Conservation (phyloP, 2,113 vertebrate species). For the Psittacula cyanocephala region DNA sequence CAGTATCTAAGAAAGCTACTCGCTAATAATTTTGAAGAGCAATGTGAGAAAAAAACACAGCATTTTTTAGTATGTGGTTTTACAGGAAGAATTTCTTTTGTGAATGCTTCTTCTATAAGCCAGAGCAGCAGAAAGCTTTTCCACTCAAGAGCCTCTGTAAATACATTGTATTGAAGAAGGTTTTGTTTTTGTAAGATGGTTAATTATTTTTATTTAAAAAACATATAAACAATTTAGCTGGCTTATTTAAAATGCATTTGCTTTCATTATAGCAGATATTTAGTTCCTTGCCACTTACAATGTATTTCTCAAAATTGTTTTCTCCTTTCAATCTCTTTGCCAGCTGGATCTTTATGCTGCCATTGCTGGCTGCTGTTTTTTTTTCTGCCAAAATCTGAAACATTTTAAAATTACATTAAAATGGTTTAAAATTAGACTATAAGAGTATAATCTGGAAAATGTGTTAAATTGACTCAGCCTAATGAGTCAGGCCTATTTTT, state of each 20-base stretch:
- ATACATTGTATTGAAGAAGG: background rate
- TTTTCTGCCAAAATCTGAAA: constrained; percentile 22
- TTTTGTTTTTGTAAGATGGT: background rate
- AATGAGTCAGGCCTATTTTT: constrained; percentile 1
- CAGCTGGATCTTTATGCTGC: constrained; percentile 17
- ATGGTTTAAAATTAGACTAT: constrained; percentile 32
- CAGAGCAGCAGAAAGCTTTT: constrained; percentile 35
- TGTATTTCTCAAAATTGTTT: constrained; percentile 21
- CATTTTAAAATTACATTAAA: background rate
- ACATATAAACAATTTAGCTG: constrained; percentile 1
- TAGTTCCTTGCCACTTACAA: background rate
- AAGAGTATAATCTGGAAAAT: constrained; percentile 12
- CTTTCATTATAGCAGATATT: constrained; percentile 2
- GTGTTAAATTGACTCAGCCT: background rate
- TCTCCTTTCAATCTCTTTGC: constrained; percentile 19
- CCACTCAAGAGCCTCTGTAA: background rate
- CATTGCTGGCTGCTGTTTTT: background rate
- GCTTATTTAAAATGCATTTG: constrained; percentile 44
- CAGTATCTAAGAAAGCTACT: background rate
- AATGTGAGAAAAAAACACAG: background rate
- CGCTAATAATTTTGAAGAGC: background rate
- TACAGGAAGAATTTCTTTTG: constrained; percentile 5
- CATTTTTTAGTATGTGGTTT: background rate
- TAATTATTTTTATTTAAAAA: constrained; percentile 38
- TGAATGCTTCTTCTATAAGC: background rate